These are phyloP conservation scores for Meriones psammophilus DNA, from an alignment of 2,797 vertebrate species.

Conservation along the genomic window DNA sequence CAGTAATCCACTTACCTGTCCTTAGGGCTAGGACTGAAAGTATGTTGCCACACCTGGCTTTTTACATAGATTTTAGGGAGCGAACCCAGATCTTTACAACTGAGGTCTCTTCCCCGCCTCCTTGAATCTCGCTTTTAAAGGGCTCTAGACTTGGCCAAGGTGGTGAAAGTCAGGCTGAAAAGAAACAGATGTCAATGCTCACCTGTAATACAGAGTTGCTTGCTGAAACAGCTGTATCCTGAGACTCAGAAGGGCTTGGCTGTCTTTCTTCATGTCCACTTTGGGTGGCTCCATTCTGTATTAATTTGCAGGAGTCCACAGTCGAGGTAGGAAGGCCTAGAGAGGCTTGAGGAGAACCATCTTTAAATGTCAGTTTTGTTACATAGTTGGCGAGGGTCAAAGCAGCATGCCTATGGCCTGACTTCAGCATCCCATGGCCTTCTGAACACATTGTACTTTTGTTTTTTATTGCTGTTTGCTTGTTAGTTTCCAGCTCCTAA, in stretches of 20 bases:
- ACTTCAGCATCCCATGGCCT: not conserved
- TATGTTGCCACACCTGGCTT: not conserved
- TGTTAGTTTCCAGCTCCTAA: not conserved
- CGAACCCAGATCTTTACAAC: not conserved
- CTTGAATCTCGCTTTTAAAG: not conserved
- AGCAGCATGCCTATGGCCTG: not conserved
- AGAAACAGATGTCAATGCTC: not conserved
- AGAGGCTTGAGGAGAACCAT: not conserved
- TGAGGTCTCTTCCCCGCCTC: not conserved
- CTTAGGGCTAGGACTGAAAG: not conserved
- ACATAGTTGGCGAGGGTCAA: not conserved
- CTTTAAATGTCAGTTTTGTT: not conserved
- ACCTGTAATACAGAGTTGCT: not conserved
- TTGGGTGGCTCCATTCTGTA: not conserved
- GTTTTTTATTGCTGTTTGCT: not conserved
- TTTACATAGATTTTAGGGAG: too few species aligned
- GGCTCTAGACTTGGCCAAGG: not conserved
- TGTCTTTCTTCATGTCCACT: not conserved
- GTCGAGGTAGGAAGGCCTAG: not conserved
- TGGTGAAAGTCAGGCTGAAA: not conserved
- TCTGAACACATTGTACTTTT: not conserved
- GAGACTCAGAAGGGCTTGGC: too few species aligned
- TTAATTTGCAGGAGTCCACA: not conserved
- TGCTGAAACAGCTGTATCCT: not conserved
- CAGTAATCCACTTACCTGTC: not conserved